Base-by-base conservation (phyloP, 2,888 invertebrate genomes). In the Dynastes grantii region DNA sequence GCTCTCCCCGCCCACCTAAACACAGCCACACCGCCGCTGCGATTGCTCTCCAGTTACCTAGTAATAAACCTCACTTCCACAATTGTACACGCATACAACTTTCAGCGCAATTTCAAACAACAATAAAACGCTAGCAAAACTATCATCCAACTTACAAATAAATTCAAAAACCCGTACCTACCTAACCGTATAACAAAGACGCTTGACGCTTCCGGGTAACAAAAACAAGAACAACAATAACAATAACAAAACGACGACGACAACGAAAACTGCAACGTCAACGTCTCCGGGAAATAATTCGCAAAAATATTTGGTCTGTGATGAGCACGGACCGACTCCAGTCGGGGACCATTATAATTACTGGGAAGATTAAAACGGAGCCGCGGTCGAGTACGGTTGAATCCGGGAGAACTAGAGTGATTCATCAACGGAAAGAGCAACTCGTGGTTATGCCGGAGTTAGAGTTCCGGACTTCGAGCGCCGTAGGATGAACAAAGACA, bases 341-440 rank as follows among this genome's bases (percentile, higher is more conserved):
- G 75, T 78, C 77, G 63, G 77, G 76, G 67, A 78, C 79, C 75
- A 80, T 81, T 81, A 80, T 80, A 82, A 81, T 82, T 80, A 81
- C 65, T 70, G 79, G 45, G 79, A 68, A 76, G 80, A 82, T 83
- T 82, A 83, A 81, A 81, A 80, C 80, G 77, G 76, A 65, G 76
- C 71, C 64, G 78, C 75, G 80, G 81, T 82, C 81, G 81, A 58
- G 73, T 73, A 81, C 68, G 82, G 81, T 82, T 81, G 84, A 82
- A 84, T 85, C 84, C 83, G 80, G 84, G 78, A 85, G 82, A 83
- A 83, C 83, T 81, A 83, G 73, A 73, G 83, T 84, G 84, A 86
- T 86, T 85, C 85, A 86, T 86, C 83, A 84, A 79, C 71, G 82
- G 81, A 83, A 84, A 80, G 84, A 84, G 85, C 85, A 85, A 85